phyloP scores from a whole-genome alignment of 2,113 vertebrate species.

The Callaeas wilsoni region DNA sequence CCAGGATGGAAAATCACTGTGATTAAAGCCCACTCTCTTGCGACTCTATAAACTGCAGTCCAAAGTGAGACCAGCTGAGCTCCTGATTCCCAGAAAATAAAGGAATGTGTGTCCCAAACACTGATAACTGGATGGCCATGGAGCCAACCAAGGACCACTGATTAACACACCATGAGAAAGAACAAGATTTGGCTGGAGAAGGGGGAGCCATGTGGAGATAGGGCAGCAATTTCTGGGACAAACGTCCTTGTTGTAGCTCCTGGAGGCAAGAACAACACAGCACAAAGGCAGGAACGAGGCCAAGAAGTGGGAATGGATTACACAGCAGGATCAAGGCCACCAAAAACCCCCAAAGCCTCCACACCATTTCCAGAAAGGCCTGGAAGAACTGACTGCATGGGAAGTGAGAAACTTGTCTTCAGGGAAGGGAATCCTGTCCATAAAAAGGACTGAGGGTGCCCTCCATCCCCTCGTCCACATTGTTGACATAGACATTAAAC shows the following conservation, averaged over 20 bases:
- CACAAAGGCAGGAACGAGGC: not conserved
- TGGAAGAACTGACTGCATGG: not conserved
- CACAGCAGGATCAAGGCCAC: not conserved
- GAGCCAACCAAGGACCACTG: not conserved
- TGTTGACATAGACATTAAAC: rapidly evolving
- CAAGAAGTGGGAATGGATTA: not conserved
- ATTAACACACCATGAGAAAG: not conserved
- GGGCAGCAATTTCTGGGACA: not conserved
- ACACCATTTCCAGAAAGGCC: not conserved
- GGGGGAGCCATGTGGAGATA: not conserved
- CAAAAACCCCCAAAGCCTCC: not conserved
- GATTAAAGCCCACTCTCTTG: not conserved
- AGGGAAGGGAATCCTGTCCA: not conserved
- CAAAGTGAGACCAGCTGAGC: not conserved
- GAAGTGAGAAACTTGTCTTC: not conserved
- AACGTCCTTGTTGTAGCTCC: not conserved
- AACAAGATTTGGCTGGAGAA: not conserved
- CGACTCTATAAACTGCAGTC: rapidly evolving
- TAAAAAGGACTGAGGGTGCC: not conserved
- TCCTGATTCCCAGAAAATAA: not conserved
- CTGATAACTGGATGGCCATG: not conserved
- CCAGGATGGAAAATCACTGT: not conserved
- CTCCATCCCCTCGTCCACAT: not conserved
- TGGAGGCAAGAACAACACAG: not conserved
- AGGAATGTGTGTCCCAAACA: not conserved